Conservation (phyloP, 37 sponge, comb jelly and placozoan genomes). For the Cliona cf. orientalis region DNA sequence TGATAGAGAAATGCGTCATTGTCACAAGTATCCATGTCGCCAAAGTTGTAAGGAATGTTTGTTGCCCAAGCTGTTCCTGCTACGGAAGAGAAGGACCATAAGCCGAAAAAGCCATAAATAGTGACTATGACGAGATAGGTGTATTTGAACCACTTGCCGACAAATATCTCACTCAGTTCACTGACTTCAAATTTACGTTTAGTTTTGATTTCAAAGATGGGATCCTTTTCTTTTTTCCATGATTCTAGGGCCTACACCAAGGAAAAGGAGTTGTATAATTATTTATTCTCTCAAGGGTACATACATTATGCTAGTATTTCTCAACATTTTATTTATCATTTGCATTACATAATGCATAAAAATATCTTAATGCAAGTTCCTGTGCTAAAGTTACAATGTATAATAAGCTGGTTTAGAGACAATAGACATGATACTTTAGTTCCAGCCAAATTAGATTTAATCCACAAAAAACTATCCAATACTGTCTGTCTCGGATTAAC, state of each 20-base stretch:
- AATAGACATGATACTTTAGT: too few relatives aligned
- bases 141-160: slow-evolving; percentile 53
- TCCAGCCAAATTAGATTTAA: too few relatives aligned
- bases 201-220: slow-evolving; percentile 51
- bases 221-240: slow-evolving; percentile 5
- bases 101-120: slow-evolving; percentile 51
- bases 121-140: slow-evolving; percentile 59
- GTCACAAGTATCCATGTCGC: slow-evolving; percentile 58
- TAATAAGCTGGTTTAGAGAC: too few relatives aligned
- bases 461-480: too few relatives aligned
- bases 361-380: too few relatives aligned
- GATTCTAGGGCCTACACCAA: background rate
- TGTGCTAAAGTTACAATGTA: too few relatives aligned
- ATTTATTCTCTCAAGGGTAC: background rate
- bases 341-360: too few relatives aligned
- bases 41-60: slow-evolving; percentile 79
- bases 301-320: too few relatives aligned
- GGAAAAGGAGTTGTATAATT: background rate
- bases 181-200: slow-evolving; percentile 78
- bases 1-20: slow-evolving; percentile 59
- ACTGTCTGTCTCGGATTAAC: too few relatives aligned
- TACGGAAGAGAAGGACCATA: slow-evolving; percentile 68
- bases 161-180: slow-evolving; percentile 78
- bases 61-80: slow-evolving; percentile 91
- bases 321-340: too few relatives aligned